Conservation (phyloP, 35 echinoderm and acorn worm species). For the Lytechinus variegatus region DNA sequence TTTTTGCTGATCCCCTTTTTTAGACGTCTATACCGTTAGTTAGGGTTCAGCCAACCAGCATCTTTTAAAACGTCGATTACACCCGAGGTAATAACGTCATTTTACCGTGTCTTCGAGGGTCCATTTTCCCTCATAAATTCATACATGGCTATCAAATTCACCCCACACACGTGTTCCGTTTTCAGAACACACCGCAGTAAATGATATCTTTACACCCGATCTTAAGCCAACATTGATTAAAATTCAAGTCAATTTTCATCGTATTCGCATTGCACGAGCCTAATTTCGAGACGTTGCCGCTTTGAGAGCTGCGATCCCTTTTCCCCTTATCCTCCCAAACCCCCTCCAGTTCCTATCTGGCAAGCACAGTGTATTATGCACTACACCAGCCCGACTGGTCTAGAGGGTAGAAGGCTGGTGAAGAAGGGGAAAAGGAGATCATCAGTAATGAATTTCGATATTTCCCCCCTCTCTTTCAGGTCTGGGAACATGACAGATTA, state of each 20-base stretch:
- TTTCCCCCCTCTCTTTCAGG: conserved; percentile 16
- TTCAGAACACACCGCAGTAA: conserved; percentile 38
- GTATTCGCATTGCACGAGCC: conserved; percentile 51
- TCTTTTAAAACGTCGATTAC: neutral
- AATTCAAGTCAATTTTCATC: conserved; percentile 55
- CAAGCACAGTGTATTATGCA: neutral
- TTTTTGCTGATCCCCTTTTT: neutral
- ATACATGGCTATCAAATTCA: conserved; percentile 50
- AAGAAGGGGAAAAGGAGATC: conserved; percentile 32
- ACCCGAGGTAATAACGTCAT: conserved; percentile 1
- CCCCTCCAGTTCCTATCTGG: neutral
- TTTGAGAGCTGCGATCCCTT: conserved; percentile 17
- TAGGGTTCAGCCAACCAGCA: neutral
- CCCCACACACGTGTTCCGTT: conserved; percentile 43
- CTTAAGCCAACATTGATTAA: conserved; percentile 59
- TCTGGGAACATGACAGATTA: conserved; percentile 38
- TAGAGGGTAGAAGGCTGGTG: neutral
- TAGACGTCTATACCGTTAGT: neutral
- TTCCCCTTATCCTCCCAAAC: conserved; percentile 29
- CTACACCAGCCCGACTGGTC: neutral
- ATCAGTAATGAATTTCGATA: conserved; percentile 37
- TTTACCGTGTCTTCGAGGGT: conserved; percentile 5
- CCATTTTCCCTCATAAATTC: conserved; percentile 40
- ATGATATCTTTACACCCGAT: conserved; percentile 40
- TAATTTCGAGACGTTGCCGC: neutral